Percentiles rank a stretch among this genome's conserved stretches.
Conservation (phyloP, 37 sponge, comb jelly and placozoan genomes). For the Ephydatia muelleri region DNA sequence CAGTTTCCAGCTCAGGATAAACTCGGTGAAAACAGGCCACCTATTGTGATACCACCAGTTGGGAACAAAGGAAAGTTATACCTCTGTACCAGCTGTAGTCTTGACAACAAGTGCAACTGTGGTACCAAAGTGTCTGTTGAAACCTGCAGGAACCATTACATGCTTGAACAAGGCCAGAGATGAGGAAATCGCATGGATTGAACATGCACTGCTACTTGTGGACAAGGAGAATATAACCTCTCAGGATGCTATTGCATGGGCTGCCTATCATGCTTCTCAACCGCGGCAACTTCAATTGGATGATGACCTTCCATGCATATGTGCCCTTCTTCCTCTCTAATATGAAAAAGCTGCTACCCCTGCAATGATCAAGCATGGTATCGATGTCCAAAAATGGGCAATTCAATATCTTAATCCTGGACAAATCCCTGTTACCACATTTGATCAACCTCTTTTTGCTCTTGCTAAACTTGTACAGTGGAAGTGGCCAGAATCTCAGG, state of each 20-base stretch:
- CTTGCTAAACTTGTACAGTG: conserved; percentile 42
- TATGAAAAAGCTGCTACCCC: conserved; percentile 43
- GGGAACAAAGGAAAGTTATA: conserved; percentile 17
- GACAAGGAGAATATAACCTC: conserved; percentile 2
- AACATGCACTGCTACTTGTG: conserved; percentile 32
- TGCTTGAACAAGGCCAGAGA: conserved; percentile 22
- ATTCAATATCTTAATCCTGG: conserved; percentile 38
- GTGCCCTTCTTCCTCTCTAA: conserved; percentile 38
- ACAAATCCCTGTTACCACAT: conserved; percentile 36
- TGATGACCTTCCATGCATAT: conserved; percentile 14
- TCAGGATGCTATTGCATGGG: conserved; percentile 34
- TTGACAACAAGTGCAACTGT: conserved; percentile 24
- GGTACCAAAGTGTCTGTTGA: conserved; percentile 28
- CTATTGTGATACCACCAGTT: conserved; percentile 20
- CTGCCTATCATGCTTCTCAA: conserved; percentile 31
- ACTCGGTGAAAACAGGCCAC: conserved; percentile 27
- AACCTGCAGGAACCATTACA: not conserved
- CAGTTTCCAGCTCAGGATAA: conserved; percentile 33
- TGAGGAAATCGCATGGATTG: conserved; percentile 23
- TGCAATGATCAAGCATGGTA: conserved; percentile 45
- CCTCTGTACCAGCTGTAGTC: conserved; percentile 22
- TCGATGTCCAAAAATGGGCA: conserved; percentile 25
- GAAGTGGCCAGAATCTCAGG: conserved; percentile 25
- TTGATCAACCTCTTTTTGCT: conserved; percentile 47
- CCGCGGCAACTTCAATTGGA: conserved; percentile 13